A percentile compares a stretch with the other conserved stretches of the same genome.
Evolutionary conservation across 2,888 invertebrate species (phyloP).

Genomic region (Limnephilus rhombicus): DNA sequence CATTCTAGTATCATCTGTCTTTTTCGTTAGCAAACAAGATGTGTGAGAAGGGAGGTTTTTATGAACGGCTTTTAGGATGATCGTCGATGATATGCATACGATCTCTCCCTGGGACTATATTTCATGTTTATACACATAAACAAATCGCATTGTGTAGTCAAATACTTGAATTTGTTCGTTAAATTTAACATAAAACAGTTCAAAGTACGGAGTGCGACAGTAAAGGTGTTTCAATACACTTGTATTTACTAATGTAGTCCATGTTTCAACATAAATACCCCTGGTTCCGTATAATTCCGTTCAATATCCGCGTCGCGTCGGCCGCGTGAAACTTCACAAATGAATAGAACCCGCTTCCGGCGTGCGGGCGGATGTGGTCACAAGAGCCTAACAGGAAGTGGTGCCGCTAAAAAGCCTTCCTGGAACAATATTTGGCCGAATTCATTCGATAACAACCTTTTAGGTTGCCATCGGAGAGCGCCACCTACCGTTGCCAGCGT

Average conservation of each 20-base stretch:
- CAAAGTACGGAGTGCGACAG: not conserved
- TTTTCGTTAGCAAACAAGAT: too few species aligned
- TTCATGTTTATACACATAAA: too few species aligned
- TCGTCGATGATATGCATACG: too few species aligned
- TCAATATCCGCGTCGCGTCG: not conserved
- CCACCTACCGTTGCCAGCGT: not conserved
- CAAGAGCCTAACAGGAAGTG: constrained; percentile 38
- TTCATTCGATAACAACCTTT: constrained; percentile 37
- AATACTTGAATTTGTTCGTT: too few species aligned
- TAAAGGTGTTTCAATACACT: not conserved
- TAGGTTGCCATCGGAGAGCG: not conserved
- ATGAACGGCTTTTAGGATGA: too few species aligned
- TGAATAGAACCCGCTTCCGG: not conserved
- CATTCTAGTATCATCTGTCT: too few species aligned
- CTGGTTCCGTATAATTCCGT: not conserved
- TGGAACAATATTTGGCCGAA: constrained; percentile 17
- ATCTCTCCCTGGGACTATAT: too few species aligned
- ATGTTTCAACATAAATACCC: not conserved
- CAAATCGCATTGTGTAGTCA: too few species aligned
- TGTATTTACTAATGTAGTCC: not conserved
- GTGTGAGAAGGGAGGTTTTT: too few species aligned
- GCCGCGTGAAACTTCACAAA: constrained; percentile 20
- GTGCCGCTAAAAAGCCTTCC: constrained; percentile 18
- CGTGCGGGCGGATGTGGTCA: not conserved
- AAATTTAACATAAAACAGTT: too few species aligned